phyloP scores from a whole-genome alignment of 2,888 invertebrate genomes.

The Caenorhabditis japonica region DNA sequence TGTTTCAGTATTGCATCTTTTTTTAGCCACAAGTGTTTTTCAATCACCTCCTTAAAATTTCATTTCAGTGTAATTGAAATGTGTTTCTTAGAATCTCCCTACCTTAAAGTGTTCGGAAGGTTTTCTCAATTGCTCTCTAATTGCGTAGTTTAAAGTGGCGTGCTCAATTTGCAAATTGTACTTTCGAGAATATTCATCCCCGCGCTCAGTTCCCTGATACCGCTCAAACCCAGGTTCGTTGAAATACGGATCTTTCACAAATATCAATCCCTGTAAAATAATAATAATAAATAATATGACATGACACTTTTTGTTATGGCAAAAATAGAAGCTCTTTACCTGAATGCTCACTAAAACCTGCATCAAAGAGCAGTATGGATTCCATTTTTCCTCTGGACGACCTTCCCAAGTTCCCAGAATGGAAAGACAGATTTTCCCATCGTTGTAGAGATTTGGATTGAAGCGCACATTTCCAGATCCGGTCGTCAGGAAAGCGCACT shows the following conservation, averaged over 20 bases:
- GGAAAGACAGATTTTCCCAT: slow-evolving; percentile 79
- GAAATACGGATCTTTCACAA: slow-evolving; percentile 82
- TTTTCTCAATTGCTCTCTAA: slow-evolving; percentile 71
- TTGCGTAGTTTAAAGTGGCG: slow-evolving; percentile 77
- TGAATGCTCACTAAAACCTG: slow-evolving; percentile 77
- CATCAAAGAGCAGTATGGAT: slow-evolving; percentile 75
- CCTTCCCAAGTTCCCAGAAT: slow-evolving; percentile 77
- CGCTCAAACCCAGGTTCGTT: slow-evolving; percentile 82
- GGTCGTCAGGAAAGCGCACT: slow-evolving; percentile 82
- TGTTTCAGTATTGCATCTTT: slow-evolving; percentile 71
- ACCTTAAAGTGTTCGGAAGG: slow-evolving; percentile 72
- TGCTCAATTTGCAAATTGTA: slow-evolving; percentile 77
- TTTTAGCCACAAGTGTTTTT: slow-evolving; percentile 76
- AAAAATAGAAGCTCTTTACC: slow-evolving; percentile 46
- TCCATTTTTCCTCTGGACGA: slow-evolving; percentile 77
- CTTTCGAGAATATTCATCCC: slow-evolving; percentile 71
- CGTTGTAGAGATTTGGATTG: slow-evolving; percentile 82
- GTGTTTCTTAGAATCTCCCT: not conserved
- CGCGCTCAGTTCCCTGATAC: slow-evolving; percentile 73
- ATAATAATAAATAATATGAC: not conserved
- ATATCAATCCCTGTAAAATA: slow-evolving; percentile 81
- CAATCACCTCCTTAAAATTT: slow-evolving; percentile 69
- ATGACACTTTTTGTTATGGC: not conserved
- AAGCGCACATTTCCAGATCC: slow-evolving; percentile 81
- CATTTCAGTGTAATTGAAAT: not conserved